These are phyloP conservation scores for Saccopteryx leptura DNA, from an alignment of 2,113 vertebrate species.

Conservation along the genomic window DNA sequence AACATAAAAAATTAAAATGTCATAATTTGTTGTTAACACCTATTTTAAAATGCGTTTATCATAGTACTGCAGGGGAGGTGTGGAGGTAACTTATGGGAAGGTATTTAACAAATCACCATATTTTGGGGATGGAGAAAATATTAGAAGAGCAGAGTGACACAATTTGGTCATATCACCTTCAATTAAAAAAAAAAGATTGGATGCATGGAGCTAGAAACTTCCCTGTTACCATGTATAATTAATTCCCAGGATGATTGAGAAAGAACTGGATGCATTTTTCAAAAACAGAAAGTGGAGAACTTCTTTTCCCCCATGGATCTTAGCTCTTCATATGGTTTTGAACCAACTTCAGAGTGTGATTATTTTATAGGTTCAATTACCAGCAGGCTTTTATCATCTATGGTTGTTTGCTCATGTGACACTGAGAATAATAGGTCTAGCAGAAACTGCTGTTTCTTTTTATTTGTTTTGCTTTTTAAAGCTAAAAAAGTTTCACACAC, in stretches of 20 bases:
- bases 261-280: slow-evolving; percentile 27
- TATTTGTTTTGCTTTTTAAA: background rate
- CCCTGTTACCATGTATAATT: background rate
- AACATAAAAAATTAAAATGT: background rate
- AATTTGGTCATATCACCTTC: background rate
- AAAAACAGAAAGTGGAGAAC: background rate
- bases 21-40: slow-evolving; percentile 58
- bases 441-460: background rate
- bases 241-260: background rate
- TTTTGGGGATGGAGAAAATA: background rate
- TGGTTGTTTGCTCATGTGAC: background rate
- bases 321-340: background rate
- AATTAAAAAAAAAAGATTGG: background rate
- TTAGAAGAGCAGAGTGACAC: background rate
- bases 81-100: slow-evolving; percentile 17
- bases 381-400: slow-evolving; percentile 3
- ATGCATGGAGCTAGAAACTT: background rate
- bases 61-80: background rate
- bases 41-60: slow-evolving; percentile 48
- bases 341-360: slow-evolving; percentile 21
- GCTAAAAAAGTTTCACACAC: background rate
- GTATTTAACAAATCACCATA: background rate
- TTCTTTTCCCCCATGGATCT: slow-evolving; percentile 1
- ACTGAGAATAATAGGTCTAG: slow-evolving; percentile 34
- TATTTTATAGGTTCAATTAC: slow-evolving; percentile 31